These are phyloP conservation scores for Plagiodera versicolora DNA, from an alignment of 2,888 invertebrate species.

Conservation along the genomic window DNA sequence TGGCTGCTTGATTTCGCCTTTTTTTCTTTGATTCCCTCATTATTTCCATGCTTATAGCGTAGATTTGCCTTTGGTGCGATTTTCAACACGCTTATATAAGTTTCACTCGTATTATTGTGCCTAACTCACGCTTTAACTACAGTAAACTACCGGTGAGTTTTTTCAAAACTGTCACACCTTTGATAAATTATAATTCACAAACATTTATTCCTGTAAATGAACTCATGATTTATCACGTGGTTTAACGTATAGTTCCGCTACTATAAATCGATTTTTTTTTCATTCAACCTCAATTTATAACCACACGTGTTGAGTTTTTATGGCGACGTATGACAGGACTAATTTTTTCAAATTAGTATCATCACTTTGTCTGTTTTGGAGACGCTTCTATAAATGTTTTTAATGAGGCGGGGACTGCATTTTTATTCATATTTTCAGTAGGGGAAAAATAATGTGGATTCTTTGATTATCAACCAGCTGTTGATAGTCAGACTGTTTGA, in stretches of 20 bases:
- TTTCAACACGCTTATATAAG: too few species aligned
- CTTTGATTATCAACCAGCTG: neutral
- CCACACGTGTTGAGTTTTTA: slow-evolving; percentile 12
- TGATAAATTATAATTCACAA: neutral
- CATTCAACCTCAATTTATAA: slow-evolving; percentile 11
- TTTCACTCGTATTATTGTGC: too few species aligned
- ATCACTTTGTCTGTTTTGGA: neutral
- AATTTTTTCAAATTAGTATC: slow-evolving; percentile 8
- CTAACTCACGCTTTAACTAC: too few species aligned
- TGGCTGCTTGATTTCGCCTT: too few species aligned
- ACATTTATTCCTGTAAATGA: slow-evolving; percentile 6
- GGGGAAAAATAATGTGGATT: neutral
- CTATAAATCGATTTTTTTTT: slow-evolving; percentile 5
- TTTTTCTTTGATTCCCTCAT: too few species aligned
- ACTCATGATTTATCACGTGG: slow-evolving; percentile 9
- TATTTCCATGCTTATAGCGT: too few species aligned
- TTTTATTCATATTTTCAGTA: neutral
- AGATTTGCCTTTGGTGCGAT: too few species aligned
- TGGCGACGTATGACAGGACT: slow-evolving; percentile 3
- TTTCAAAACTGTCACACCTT: too few species aligned
- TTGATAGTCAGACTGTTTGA: neutral
- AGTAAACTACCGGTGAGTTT: too few species aligned
- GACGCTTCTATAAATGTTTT: neutral
- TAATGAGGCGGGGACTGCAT: neutral
- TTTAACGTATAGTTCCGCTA: slow-evolving; percentile 1